Conservation (phyloP, 2,797 vertebrate genomes). For the Gymnopithys bicolor region DNA sequence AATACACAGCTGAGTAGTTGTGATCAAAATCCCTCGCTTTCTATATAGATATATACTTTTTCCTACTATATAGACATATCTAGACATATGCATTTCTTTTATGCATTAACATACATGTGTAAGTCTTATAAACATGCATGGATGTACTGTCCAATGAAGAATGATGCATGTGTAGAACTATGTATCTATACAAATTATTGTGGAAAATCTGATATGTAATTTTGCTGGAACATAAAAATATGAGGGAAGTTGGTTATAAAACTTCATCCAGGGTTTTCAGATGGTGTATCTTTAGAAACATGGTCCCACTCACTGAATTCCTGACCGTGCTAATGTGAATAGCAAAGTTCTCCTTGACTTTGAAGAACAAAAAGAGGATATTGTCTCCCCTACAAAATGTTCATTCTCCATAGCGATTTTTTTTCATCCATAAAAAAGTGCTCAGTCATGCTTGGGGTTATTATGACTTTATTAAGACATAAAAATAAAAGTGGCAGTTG, state of each 20-base stretch:
- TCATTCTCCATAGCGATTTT: not conserved
- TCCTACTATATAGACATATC: not conserved
- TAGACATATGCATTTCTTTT: not conserved
- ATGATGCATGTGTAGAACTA: not conserved
- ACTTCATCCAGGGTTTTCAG: not conserved
- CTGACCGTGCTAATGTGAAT: not conserved
- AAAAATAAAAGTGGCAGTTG: not conserved
- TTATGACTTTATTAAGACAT: conserved; percentile 26
- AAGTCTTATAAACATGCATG: not conserved
- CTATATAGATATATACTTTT: not conserved
- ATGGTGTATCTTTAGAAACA: not conserved
- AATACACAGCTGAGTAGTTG: not conserved
- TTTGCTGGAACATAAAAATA: not conserved
- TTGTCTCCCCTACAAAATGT: not conserved
- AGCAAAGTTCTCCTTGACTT: conserved; percentile 13
- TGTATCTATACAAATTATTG: not conserved
- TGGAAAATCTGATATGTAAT: not conserved
- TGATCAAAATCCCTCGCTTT: not conserved
- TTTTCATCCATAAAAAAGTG: not conserved
- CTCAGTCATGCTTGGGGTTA: not conserved
- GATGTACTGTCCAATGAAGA: not conserved
- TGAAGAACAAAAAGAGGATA: not conserved
- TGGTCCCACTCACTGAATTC: not conserved
- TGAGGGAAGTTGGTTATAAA: not conserved
- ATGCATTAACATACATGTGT: not conserved